Evolutionary conservation across 2,888 invertebrate genomes (phyloP).

Genomic region (Oscheius sp.): DNA sequence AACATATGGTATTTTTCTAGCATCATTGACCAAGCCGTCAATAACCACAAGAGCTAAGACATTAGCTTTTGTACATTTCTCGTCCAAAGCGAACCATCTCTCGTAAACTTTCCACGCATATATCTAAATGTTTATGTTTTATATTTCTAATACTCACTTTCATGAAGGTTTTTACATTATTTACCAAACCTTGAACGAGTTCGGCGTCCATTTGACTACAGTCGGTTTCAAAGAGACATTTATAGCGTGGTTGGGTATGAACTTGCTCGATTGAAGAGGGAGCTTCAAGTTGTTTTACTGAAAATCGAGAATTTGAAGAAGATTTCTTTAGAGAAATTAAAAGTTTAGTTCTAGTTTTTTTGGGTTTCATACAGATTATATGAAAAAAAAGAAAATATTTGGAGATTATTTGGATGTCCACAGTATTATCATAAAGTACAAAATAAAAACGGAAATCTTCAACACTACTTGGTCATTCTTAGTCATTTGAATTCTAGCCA

Average conservation of each 20-base stretch:
- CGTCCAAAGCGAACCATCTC: conserved; percentile 60
- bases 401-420: too few species aligned
- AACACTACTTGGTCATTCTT: too few species aligned
- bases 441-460: too few species aligned
- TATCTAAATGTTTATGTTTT: conserved; percentile 44
- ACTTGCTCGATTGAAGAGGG: conserved; percentile 41
- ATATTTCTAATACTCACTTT: conserved; percentile 39
- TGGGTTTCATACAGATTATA: too few species aligned
- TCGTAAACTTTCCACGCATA: conserved; percentile 63
- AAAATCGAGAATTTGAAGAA: conserved; percentile 21
- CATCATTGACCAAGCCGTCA: conserved; percentile 63
- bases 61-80: conserved; percentile 41
- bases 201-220: conserved; percentile 58
- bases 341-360: too few species aligned
- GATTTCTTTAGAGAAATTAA: too few species aligned
- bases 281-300: conserved; percentile 51
- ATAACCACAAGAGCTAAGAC: conserved; percentile 53
- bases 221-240: conserved; percentile 54
- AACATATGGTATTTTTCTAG: conserved; percentile 63
- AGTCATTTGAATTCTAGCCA: too few species aligned
- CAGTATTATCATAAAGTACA: too few species aligned
- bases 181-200: conserved; percentile 59
- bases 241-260: conserved; percentile 42
- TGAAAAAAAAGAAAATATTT: too few species aligned
- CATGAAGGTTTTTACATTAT: conserved; percentile 59